Evolutionary conservation across 2,797 vertebrate species (phyloP).

Genomic region (Champsocephalus gunnari): DNA sequence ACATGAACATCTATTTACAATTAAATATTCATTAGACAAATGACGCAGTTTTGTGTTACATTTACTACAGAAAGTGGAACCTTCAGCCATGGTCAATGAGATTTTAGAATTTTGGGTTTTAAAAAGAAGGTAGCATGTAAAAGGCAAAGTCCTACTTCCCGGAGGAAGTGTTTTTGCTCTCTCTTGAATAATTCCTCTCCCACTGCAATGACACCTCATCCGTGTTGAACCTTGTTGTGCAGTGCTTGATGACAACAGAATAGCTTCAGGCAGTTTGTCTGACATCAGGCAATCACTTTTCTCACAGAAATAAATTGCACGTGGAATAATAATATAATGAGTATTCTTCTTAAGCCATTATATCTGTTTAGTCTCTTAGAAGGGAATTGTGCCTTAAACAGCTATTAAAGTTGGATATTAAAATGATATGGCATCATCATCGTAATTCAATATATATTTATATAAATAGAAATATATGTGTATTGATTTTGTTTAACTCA

Average conservation of each 20-base stretch:
- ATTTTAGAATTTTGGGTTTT: neutral
- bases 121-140: neutral
- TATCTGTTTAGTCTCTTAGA: constrained; percentile 14
- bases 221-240: neutral
- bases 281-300: constrained; percentile 31
- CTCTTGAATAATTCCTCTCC: neutral
- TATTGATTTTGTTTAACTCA: neutral
- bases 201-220: too few relatives aligned
- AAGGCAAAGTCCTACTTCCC: neutral
- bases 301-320: constrained; percentile 25
- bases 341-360: neutral
- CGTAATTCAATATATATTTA: neutral
- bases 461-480: too few relatives aligned
- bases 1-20: neutral
- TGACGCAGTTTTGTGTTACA: neutral
- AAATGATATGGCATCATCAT: neutral
- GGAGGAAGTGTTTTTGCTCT: neutral
- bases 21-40: neutral
- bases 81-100: neutral
- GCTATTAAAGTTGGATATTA: neutral
- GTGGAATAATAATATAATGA: neutral
- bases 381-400: constrained; percentile 3
- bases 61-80: neutral
- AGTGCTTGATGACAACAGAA: constrained; percentile 42
- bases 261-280: constrained; percentile 36